A percentile compares a stretch with the other conserved stretches of the same genome.
Evolutionary conservation across 2,888 invertebrate genomes (phyloP).

Genomic region (Ectemnius lituratus): DNA sequence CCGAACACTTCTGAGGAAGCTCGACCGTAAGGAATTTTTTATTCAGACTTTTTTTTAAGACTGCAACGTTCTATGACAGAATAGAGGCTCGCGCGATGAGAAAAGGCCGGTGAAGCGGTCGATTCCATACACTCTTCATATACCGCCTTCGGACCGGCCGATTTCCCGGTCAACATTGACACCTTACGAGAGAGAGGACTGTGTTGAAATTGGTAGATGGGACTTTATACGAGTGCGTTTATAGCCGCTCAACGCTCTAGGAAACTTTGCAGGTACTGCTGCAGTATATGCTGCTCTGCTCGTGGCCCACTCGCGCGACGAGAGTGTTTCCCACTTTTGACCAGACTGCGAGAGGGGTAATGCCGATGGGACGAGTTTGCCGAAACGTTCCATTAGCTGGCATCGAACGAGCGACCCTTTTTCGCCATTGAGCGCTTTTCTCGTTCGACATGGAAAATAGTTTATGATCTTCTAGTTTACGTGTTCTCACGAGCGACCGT

Average conservation of each 20-base stretch:
- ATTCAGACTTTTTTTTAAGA: too few species aligned
- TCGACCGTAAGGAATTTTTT: too few species aligned
- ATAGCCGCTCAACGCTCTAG: background rate
- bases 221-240: background rate
- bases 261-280: background rate
- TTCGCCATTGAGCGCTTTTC: constrained; percentile 1
- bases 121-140: background rate
- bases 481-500: background rate
- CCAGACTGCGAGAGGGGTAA: background rate
- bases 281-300: background rate
- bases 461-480: constrained; percentile 2
- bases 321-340: background rate
- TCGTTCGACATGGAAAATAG: background rate
- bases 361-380: background rate
- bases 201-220: background rate
- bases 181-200: background rate
- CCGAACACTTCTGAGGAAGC: too few species aligned
- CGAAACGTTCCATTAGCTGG: constrained; percentile 4
- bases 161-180: background rate
- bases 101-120: background rate
- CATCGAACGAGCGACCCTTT: constrained; percentile 2
- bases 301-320: too few species aligned
- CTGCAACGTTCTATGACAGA: too few species aligned
- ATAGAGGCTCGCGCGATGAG: too few species aligned
- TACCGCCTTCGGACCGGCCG: background rate